Base-by-base conservation (phyloP, 1,140 invertebrate species). In the Drosophila willistoni region DNA sequence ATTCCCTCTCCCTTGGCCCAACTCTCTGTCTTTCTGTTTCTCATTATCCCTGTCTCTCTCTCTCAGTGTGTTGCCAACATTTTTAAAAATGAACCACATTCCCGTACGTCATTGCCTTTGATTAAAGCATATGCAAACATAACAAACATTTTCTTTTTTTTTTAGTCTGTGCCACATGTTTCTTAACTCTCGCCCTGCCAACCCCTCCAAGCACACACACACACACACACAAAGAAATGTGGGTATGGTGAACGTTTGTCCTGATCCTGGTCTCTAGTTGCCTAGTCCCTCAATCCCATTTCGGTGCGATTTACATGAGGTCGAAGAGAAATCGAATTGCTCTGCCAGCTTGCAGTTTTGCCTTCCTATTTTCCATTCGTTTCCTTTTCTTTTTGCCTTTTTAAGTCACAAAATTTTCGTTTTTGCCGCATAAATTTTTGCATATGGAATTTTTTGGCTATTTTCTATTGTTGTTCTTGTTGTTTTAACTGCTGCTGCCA, bases 31-130 rank as follows among this genome's bases (percentile, higher is more conserved):
- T 9, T 14, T 33, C 56, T 22, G 25, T 41, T 65, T 17, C 34
- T 51, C 17, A 51, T 51, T 51, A 19, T 17, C 29, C n/a, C 29
- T 19, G 7, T 36, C 54, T 67, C 29, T 19, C 57, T 78, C 70
- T 75, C 68, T 62, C 25, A 64, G 51, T 68, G 44, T 68, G 54
- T 75, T 68, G 71, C 71, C 67, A 68, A 59, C 76, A 69, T 83
- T 83, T 83, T 83, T 83, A 84, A 83, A 81, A 83, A 83, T 83
- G 81, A 83, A 83, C 66, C 72, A 77, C 81, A 83, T 83, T 83
- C 80, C 81, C 81, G 76, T 83, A 83, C 81, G 81, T 79, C 77
- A 83, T 70, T 74, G 73, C 77, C 73, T 83, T 83, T 83, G 81
- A 83, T 83, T 84, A 83, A 83, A 83, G 76, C 81, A 77, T 79